Evolutionary conservation across 2,797 vertebrate species (phyloP).

Genomic region (Helarctos malayanus): DNA sequence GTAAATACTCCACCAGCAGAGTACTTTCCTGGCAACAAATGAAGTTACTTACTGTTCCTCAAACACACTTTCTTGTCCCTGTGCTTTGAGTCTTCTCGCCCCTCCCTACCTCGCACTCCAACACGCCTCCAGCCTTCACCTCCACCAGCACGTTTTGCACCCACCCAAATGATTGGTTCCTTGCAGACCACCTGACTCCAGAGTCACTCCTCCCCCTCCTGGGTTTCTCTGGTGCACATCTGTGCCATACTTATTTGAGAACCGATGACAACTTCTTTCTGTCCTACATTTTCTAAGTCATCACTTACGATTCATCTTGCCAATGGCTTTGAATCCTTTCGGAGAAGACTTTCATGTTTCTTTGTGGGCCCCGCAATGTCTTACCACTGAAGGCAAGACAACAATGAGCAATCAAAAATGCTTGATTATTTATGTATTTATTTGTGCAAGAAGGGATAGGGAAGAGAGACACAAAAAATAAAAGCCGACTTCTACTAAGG

Average conservation of each 20-base stretch:
- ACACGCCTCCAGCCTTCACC: fast-evolving
- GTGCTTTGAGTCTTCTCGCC: background rate
- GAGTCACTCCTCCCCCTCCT: background rate
- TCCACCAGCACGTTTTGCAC: background rate
- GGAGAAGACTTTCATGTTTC: background rate
- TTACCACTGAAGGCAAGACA: background rate
- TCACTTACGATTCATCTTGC: background rate
- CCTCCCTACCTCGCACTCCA: too few species aligned
- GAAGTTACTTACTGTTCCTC: background rate
- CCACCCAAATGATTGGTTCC: background rate
- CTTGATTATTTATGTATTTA: background rate
- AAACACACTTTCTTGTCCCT: background rate
- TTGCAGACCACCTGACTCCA: background rate
- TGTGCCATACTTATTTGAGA: background rate
- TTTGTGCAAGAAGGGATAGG: background rate
- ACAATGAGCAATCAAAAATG: background rate
- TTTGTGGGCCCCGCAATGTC: background rate
- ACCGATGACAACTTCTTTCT: background rate
- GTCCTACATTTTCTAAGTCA: background rate
- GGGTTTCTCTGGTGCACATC: background rate
- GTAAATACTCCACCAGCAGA: background rate
- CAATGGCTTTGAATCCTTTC: background rate
- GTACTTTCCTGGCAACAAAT: background rate
- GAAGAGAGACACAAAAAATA: background rate
- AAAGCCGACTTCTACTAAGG: background rate